Evolutionary conservation across 2,797 vertebrate genomes (phyloP).

Genomic region (Gobio occitaniae): DNA sequence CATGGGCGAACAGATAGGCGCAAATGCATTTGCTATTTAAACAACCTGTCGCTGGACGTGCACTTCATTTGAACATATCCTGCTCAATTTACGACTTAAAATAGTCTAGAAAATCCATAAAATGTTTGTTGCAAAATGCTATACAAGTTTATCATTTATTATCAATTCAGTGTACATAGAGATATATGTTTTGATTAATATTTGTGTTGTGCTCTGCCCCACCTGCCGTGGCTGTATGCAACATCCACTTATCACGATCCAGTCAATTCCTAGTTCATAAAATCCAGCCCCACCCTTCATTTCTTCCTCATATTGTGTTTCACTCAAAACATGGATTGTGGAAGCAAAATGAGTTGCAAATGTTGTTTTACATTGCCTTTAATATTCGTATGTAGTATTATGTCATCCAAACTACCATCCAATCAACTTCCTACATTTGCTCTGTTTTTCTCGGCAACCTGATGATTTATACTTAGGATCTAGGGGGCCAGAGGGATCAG

Average conservation of each 20-base stretch:
- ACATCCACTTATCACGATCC: background rate
- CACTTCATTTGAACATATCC: too few relatives aligned
- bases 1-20: too few relatives aligned
- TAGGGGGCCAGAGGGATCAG: conserved; percentile 73
- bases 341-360: background rate
- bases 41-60: too few relatives aligned
- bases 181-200: too few relatives aligned
- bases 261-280: background rate
- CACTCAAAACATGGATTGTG: background rate
- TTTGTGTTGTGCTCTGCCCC: too few relatives aligned
- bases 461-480: conserved; percentile 78
- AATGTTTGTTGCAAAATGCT: too few relatives aligned
- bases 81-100: too few relatives aligned
- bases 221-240: background rate
- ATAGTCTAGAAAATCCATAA: too few relatives aligned
- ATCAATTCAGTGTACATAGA: too few relatives aligned
- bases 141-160: too few relatives aligned
- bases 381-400: background rate
- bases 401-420: background rate
- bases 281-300: background rate
- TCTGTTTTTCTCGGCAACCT: conserved; percentile 74
- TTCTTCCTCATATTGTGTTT: background rate
- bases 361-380: background rate
- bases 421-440: conserved; percentile 27
- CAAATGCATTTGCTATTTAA: too few relatives aligned